A percentile compares a stretch with the other conserved stretches of the same genome.
Evolutionary conservation across 2,113 vertebrate genomes (phyloP).

Genomic region (Clinocottus analis): DNA sequence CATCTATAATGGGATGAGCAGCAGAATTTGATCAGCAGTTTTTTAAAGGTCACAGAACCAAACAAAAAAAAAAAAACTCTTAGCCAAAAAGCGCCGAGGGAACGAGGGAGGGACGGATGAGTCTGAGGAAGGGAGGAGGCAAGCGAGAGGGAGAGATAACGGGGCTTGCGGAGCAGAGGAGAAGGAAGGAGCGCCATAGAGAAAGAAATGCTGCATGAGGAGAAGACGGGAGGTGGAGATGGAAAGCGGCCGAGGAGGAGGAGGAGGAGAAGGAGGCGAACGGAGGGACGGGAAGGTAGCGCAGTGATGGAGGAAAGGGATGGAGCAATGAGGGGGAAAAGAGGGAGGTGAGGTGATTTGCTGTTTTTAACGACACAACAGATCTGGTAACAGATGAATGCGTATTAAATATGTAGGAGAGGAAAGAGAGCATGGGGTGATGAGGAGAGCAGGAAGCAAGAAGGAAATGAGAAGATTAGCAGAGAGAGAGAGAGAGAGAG

Average conservation of each 20-base stretch:
- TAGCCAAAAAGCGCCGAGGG: slow-evolving; percentile 49
- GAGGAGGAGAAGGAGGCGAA: not conserved
- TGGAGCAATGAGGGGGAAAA: slow-evolving; percentile 1
- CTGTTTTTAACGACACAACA: slow-evolving; percentile 67
- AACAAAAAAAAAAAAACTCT: slow-evolving; percentile 61
- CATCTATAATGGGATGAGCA: slow-evolving; percentile 68
- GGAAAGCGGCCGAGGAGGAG: not conserved
- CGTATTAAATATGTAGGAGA: slow-evolving; percentile 73
- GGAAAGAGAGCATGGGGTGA: slow-evolving; percentile 7
- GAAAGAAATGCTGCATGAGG: slow-evolving; percentile 9
- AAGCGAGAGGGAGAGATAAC: slow-evolving; percentile 15
- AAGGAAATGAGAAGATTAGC: slow-evolving; percentile 63
- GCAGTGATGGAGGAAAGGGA: slow-evolving; percentile 20
- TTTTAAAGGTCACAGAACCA: slow-evolving; percentile 74
- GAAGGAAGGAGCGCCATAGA: slow-evolving; percentile 2
- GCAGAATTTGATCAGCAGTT: slow-evolving; percentile 78
- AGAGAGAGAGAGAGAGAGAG: slow-evolving; percentile 9
- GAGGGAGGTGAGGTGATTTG: slow-evolving; percentile 61
- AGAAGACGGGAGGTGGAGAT: slow-evolving; percentile 25
- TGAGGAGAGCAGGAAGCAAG: slow-evolving; percentile 16
- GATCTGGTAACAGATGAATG: slow-evolving; percentile 62
- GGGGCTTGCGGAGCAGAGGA: not conserved
- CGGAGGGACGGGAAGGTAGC: not conserved
- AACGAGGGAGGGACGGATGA: slow-evolving; percentile 33
- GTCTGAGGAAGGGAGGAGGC: slow-evolving; percentile 7